Conservation (phyloP, 1,140 invertebrate genomes). For the Hyles vespertilio region DNA sequence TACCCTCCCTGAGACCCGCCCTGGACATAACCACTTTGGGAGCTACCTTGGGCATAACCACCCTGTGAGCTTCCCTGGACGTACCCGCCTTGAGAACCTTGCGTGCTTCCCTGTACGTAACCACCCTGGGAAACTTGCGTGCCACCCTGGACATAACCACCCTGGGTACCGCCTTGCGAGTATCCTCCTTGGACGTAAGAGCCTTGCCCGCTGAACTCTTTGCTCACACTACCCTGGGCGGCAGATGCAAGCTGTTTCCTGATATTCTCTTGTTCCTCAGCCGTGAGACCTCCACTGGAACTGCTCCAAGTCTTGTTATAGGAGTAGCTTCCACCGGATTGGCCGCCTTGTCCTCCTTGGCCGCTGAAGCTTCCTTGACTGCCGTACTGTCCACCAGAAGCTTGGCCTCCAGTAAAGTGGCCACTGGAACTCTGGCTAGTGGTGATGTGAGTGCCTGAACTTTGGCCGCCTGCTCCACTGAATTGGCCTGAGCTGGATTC, state of each 20-base stretch:
- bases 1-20: slow-evolving; percentile 13
- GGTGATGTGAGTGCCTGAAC: slow-evolving; percentile 12
- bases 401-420: slow-evolving; percentile 24
- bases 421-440: slow-evolving; percentile 17
- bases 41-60: background rate
- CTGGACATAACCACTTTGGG: background rate
- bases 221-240: slow-evolving; percentile 9
- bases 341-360: slow-evolving; percentile 19
- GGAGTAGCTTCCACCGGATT: slow-evolving; percentile 15
- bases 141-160: no score
- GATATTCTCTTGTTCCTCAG: slow-evolving; percentile 50
- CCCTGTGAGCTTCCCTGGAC: background rate
- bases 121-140: no score
- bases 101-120: slow-evolving; percentile 11
- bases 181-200: slow-evolving; percentile 25
- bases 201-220: slow-evolving; percentile 4
- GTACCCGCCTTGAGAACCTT: slow-evolving; percentile 26
- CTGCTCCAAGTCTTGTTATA: slow-evolving; percentile 47
- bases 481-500: slow-evolving; percentile 6
- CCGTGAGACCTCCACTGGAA: slow-evolving; percentile 32
- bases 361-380: background rate
- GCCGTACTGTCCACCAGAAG: slow-evolving; percentile 4
- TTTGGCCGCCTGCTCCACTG: slow-evolving; percentile 5
- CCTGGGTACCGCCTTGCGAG: slow-evolving; percentile 16
- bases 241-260: slow-evolving; percentile 35